Evolutionary conservation across 2,888 invertebrate species (phyloP).

Genomic region (Tipula confusa): DNA sequence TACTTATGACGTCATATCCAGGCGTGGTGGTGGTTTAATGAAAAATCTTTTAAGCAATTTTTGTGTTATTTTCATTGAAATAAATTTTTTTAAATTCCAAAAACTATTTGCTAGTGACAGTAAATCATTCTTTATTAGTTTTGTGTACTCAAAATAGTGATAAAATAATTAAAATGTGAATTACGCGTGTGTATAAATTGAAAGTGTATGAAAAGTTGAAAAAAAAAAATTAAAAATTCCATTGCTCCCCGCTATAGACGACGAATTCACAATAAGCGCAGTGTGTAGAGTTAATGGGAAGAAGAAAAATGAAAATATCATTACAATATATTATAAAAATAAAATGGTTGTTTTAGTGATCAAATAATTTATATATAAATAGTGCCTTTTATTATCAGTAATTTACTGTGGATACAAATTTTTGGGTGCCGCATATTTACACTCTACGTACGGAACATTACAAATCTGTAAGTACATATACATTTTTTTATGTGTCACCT

Average conservation of each 20-base stretch:
- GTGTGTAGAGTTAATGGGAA: not conserved
- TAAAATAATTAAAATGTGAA: not conserved
- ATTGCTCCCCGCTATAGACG: constrained; percentile 3
- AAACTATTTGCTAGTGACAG: not conserved
- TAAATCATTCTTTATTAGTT: not conserved
- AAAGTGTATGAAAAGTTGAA: not conserved
- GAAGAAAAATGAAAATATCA: not conserved
- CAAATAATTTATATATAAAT: not conserved
- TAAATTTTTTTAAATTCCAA: not conserved
- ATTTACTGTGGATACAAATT: not conserved
- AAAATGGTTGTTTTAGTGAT: constrained; percentile 20
- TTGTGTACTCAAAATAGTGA: not conserved
- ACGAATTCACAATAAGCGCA: not conserved
- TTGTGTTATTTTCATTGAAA: not conserved
- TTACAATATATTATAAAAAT: not conserved
- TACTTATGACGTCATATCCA: constrained; percentile 32
- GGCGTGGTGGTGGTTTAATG: constrained; percentile 29
- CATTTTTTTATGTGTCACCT: not conserved
- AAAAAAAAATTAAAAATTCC: not conserved
- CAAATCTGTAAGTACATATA: not conserved
- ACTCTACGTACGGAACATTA: not conserved
- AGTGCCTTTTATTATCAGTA: not conserved
- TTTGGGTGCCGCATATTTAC: not conserved
- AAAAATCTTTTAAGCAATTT: not conserved
- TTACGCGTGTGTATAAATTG: not conserved